Evolutionary conservation across 2,797 vertebrate species (phyloP).

Genomic region (Hozukius guyotensis): DNA sequence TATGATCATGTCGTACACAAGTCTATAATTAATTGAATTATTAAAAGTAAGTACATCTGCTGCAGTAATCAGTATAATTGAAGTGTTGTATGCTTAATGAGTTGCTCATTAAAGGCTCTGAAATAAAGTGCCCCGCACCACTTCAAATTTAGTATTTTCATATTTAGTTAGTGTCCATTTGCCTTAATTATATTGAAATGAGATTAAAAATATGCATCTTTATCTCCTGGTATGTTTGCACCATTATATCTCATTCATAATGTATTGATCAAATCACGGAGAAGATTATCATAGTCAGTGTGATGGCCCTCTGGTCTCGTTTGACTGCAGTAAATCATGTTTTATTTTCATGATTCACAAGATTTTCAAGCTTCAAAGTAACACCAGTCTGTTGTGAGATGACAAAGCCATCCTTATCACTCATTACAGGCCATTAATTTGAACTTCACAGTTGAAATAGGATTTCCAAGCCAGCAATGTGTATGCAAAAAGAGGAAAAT

Average conservation of each 20-base stretch:
- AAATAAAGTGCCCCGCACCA: conserved; percentile 45
- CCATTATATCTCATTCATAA: conserved; percentile 61
- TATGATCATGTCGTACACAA: conserved; percentile 12
- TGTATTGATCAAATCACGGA: conserved; percentile 62
- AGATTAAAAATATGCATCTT: conserved; percentile 64
- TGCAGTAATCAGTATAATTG: conserved; percentile 69
- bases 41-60: conserved; percentile 59
- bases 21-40: conserved; percentile 55
- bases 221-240: conserved; percentile 51
- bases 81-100: conserved; percentile 66
- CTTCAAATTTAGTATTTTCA: conserved; percentile 48
- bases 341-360: conserved; percentile 48
- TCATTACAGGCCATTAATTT: conserved; percentile 51
- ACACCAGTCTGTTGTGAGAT: conserved; percentile 19
- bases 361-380: conserved; percentile 37
- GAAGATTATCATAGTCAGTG: conserved; percentile 41
- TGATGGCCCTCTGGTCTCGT: conserved; percentile 32
- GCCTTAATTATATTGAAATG: conserved; percentile 70
- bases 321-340: conserved; percentile 30
- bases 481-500: conserved; percentile 60
- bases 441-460: conserved; percentile 73
- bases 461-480: conserved; percentile 39
- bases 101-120: conserved; percentile 57
- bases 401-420: background rate
- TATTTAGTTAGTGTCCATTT: conserved; percentile 60